Evolutionary conservation across 2,797 vertebrate genomes (phyloP), one percentile per base, ranked within the genome.

Genomic region (Takifugu rubripes): DNA sequence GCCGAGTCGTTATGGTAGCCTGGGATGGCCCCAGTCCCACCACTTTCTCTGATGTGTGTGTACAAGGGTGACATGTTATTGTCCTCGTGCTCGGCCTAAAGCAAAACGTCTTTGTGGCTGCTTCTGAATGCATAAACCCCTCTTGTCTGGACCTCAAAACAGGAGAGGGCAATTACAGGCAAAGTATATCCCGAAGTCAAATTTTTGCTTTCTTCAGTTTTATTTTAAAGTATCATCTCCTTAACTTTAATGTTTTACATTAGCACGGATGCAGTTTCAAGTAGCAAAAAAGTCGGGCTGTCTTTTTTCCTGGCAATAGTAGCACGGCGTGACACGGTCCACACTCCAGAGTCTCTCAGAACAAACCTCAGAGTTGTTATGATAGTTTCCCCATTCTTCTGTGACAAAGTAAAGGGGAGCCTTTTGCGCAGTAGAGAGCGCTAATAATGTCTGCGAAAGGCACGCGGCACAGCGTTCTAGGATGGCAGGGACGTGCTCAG

Each of bases 21-120:
- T 53, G 75, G 65, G 71, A 72, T 57, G 54, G 74, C 53, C 74
- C 55, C 66, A 50, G 64, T 74, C 77, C 64, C 74, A 68, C 61
- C 63, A 74, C 82, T 68, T 77, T 60, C 78, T 89, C 85, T 90
- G 89, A 90, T 87, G 84, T 86, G 64, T 62, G 71, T 62, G 73
- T 74, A 75, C 64, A 78, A 81, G 73, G 72, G 81, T 83, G 84
- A 81, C 77, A 70, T 84, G 81, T 77, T 84, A 82, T 81, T 87
- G 85, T 85, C 84, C 82, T 86, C 55, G 6, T 47, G 61, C 75
- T 77, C 55, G 69, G 89, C 86, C 85, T 84, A 77, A 75, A 84
- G 84, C 76, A 45, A 73, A 64, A 74, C 59, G 61, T 56, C 75
- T 84, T 87, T 85, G 74, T 83, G 82, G 67, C 69, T 5, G 47